Evolutionary conservation across 2,113 vertebrate genomes (phyloP).

Genomic region (Ochotona curzoniae): DNA sequence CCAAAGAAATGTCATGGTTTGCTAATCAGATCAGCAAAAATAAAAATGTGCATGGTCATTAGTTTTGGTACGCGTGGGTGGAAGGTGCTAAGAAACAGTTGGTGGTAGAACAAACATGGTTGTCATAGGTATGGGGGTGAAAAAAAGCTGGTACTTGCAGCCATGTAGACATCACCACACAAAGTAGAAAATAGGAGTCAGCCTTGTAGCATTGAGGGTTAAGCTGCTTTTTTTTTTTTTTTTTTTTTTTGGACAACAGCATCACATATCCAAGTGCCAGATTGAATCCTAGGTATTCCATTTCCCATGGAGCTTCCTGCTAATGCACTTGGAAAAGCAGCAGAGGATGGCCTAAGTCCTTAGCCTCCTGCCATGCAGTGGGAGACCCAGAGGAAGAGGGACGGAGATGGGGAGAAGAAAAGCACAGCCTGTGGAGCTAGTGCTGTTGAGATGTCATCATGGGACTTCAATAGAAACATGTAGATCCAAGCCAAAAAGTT

Average conservation of each 20-base stretch:
- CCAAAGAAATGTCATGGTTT: neutral
- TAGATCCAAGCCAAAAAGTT: neutral
- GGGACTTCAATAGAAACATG: neutral
- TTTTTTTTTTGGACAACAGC: too few relatives aligned
- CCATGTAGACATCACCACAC: neutral
- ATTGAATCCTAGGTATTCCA: too few relatives aligned
- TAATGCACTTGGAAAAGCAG: too few relatives aligned
- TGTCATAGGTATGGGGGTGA: neutral
- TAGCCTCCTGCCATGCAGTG: too few relatives aligned
- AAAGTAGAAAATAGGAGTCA: neutral
- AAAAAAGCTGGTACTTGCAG: neutral
- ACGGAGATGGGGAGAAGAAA: neutral
- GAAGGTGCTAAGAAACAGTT: neutral
- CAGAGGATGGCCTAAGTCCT: too few relatives aligned
- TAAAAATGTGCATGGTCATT: neutral
- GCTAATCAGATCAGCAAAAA: neutral
- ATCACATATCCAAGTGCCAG: too few relatives aligned
- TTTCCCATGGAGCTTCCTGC: too few relatives aligned
- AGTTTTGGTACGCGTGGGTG: neutral
- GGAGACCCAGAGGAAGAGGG: too few relatives aligned
- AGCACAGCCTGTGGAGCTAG: neutral
- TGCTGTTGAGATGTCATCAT: neutral
- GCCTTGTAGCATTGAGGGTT: too few relatives aligned
- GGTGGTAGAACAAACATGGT: neutral
- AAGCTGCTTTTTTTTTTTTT: too few relatives aligned